These are phyloP conservation scores for Lissonota sp. DNA, from an alignment of 2,888 invertebrate genomes.

Conservation along the genomic window DNA sequence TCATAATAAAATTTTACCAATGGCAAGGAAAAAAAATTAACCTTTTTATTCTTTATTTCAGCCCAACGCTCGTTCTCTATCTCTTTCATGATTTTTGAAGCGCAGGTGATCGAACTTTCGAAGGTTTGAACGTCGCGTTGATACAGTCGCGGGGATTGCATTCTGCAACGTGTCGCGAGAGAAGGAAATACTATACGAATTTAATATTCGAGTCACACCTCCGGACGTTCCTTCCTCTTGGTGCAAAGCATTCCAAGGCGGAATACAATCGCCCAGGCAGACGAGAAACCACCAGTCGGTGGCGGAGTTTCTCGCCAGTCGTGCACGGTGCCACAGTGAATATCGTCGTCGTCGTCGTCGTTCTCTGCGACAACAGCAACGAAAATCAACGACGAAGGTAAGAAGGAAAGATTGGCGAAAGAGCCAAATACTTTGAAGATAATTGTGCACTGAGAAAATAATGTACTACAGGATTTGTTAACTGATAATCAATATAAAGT, in stretches of 20 bases:
- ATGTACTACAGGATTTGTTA: too few relatives aligned
- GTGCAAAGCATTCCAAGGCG: conserved; percentile 78
- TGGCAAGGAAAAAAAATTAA: conserved; percentile 3
- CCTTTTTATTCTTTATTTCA: background rate
- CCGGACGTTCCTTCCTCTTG: conserved; percentile 81
- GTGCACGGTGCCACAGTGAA: conserved; percentile 65
- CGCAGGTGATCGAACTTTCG: conserved; percentile 33
- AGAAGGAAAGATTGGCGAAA: conserved; percentile 16
- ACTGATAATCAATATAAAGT: too few relatives aligned
- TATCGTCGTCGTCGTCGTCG: conserved; percentile 30
- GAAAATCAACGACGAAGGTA: conserved; percentile 32
- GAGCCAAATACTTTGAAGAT: too few relatives aligned
- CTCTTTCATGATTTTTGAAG: conserved; percentile 20
- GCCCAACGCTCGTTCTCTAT: background rate
- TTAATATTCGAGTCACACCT: conserved; percentile 81
- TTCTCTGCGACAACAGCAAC: background rate
- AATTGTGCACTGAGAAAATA: too few relatives aligned
- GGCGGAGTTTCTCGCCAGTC: conserved; percentile 77
- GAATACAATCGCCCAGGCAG: conserved; percentile 72
- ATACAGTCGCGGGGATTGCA: conserved; percentile 30
- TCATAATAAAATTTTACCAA: background rate
- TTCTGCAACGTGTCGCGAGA: conserved; percentile 38
- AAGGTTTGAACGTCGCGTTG: conserved; percentile 25
- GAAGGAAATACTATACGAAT: conserved; percentile 79
- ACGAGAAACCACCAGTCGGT: conserved; percentile 75